phyloP scores from a whole-genome alignment of 1,140 invertebrate species.

The Steinernema feltiae region DNA sequence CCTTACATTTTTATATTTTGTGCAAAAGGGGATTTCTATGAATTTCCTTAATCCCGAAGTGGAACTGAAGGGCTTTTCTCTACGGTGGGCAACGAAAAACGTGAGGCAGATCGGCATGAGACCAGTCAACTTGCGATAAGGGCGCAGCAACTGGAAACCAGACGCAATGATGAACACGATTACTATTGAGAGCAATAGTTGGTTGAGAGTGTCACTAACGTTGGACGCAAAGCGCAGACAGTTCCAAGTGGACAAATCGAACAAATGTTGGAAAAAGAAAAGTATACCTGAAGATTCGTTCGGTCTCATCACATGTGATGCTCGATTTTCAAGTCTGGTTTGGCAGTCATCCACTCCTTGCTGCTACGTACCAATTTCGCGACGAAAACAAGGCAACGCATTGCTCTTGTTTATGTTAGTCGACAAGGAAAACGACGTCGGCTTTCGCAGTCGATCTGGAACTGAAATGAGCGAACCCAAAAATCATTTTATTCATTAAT shows the following conservation, averaged over 20 bases:
- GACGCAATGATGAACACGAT: not conserved
- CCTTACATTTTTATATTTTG: not conserved
- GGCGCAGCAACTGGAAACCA: not conserved
- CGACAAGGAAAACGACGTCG: no score
- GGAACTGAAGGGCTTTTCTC: not conserved
- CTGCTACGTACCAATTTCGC: no score
- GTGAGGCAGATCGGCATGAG: conserved; percentile 8
- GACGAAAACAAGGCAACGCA: no score
- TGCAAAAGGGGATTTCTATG: not conserved
- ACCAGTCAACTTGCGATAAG: conserved; percentile 11
- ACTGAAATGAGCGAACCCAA: no score
- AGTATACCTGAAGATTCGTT: no score
- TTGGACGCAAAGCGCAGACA: not conserved
- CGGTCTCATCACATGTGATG: no score
- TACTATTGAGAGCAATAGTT: not conserved
- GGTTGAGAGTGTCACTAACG: not conserved
- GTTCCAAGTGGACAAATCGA: not conserved
- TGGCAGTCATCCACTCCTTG: no score
- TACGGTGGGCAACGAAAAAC: not conserved
- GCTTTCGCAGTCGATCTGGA: no score
- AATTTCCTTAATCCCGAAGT: not conserved
- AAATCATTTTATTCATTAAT: no score
- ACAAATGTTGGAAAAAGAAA: no score
- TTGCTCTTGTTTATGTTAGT: no score
- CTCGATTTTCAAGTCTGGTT: no score